These are phyloP conservation scores for Lepeophtheirus salmonis DNA, from an alignment of 1,140 invertebrate species.

Conservation along the genomic window DNA sequence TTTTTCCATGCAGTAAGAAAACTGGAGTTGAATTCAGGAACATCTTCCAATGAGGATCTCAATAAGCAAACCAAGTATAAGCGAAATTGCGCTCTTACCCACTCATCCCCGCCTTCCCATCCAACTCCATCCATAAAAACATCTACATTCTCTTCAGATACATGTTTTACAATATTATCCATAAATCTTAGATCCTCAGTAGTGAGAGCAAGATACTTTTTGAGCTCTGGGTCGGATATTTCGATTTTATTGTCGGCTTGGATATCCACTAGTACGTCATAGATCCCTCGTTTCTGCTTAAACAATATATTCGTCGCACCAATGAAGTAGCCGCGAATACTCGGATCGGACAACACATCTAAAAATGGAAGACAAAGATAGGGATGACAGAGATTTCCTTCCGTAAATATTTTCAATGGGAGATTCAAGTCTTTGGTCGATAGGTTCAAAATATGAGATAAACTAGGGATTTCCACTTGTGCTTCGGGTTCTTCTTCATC, in stretches of 20 bases:
- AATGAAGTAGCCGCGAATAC: conserved; percentile 74
- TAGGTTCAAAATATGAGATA: background rate
- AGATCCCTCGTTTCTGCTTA: conserved; percentile 76
- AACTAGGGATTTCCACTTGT: background rate
- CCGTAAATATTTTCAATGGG: conserved; percentile 21
- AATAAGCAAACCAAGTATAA: conserved; percentile 73
- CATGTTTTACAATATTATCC: conserved; percentile 67
- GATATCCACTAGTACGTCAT: conserved; percentile 68
- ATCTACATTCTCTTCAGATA: background rate
- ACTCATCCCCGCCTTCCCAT: conserved; percentile 81
- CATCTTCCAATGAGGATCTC: conserved; percentile 42
- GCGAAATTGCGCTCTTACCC: conserved; percentile 85
- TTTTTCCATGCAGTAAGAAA: conserved; percentile 67
- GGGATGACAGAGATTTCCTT: conserved; percentile 82
- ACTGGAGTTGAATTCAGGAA: conserved; percentile 45
- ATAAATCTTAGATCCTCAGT: conserved; percentile 91
- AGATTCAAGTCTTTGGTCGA: background rate
- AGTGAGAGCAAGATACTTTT: conserved; percentile 59
- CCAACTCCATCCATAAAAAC: conserved; percentile 36
- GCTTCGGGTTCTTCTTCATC: background rate
- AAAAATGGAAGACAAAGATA: conserved; percentile 88
- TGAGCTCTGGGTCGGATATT: conserved; percentile 59
- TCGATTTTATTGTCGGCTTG: conserved; percentile 72
- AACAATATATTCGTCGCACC: conserved; percentile 95
- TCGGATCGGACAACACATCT: conserved; percentile 68